These are phyloP conservation scores for Cotesia chilonis DNA, from an alignment of 1,140 invertebrate genomes.

Conservation along the genomic window DNA sequence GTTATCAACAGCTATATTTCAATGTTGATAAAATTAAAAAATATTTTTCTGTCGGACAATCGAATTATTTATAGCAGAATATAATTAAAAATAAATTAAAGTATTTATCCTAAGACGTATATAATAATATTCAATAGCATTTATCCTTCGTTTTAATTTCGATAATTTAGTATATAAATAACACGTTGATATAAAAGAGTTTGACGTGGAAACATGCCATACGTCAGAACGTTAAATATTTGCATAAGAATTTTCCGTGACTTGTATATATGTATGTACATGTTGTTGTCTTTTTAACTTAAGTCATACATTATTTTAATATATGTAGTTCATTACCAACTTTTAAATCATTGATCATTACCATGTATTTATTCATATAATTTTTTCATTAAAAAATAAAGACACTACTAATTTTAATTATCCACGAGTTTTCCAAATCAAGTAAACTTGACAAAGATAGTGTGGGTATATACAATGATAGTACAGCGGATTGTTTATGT, in stretches of 20 bases:
- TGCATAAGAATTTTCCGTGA: conserved; percentile 15
- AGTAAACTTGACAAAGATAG: neutral
- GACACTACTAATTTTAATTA: too few species aligned
- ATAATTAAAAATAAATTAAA: too few species aligned
- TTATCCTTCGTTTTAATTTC: conserved; percentile 10
- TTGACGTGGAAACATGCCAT: conserved; percentile 9
- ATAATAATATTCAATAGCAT: neutral
- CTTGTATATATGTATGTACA: neutral
- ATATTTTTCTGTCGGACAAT: too few species aligned
- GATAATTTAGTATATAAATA: conserved; percentile 25
- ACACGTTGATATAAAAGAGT: conserved; percentile 2
- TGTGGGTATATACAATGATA: neutral
- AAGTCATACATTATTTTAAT: neutral
- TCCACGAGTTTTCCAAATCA: neutral
- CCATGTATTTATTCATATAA: neutral
- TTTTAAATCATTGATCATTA: too few species aligned
- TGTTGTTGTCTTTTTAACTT: neutral
- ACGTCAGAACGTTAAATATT: conserved; percentile 22
- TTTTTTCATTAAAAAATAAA: too few species aligned
- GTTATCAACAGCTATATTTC: too few species aligned
- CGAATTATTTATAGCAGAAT: too few species aligned
- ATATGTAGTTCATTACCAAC: too few species aligned
- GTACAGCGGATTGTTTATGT: neutral
- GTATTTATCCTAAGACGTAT: too few species aligned
- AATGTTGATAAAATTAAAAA: too few species aligned